Evolutionary conservation across 2,888 invertebrate species (phyloP).

Genomic region (Iselma pallidipennis): DNA sequence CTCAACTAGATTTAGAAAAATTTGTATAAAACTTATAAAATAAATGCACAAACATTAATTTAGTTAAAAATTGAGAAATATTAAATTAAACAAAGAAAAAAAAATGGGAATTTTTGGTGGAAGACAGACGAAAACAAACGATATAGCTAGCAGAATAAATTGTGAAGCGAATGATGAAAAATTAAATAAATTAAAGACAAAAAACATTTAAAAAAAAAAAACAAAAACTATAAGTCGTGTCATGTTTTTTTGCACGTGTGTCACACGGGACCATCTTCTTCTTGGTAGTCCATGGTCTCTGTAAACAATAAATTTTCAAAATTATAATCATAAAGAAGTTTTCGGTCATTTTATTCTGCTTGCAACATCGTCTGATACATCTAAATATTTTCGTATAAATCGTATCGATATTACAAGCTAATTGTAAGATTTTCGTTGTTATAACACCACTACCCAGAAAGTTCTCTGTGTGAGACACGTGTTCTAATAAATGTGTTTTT

Average conservation of each 20-base stretch:
- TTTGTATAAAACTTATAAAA: constrained; percentile 23
- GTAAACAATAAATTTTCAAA: constrained; percentile 33
- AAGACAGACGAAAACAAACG: constrained; percentile 5
- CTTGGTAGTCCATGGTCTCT: constrained; percentile 32
- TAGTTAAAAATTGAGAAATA: constrained; percentile 3
- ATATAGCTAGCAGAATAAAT: constrained; percentile 37
- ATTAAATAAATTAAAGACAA: constrained; percentile 19
- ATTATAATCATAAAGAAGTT: constrained; percentile 18
- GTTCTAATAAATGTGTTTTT: neutral
- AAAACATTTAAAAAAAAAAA: too few species aligned
- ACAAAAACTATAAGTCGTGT: constrained; percentile 21
- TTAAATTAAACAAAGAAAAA: constrained; percentile 1
- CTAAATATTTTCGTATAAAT: neutral
- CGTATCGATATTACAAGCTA: neutral
- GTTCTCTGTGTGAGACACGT: neutral
- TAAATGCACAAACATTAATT: constrained; percentile 18
- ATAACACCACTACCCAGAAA: neutral
- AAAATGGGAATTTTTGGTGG: neutral
- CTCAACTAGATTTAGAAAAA: too few species aligned
- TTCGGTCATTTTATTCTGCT: constrained; percentile 34
- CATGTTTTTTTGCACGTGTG: constrained; percentile 15
- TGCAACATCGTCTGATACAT: constrained; percentile 14
- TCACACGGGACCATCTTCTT: constrained; percentile 30
- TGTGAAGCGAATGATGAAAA: constrained; percentile 16
- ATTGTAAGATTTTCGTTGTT: neutral